phyloP scores from a whole-genome alignment of 2,113 vertebrate species.

The Parus major region DNA sequence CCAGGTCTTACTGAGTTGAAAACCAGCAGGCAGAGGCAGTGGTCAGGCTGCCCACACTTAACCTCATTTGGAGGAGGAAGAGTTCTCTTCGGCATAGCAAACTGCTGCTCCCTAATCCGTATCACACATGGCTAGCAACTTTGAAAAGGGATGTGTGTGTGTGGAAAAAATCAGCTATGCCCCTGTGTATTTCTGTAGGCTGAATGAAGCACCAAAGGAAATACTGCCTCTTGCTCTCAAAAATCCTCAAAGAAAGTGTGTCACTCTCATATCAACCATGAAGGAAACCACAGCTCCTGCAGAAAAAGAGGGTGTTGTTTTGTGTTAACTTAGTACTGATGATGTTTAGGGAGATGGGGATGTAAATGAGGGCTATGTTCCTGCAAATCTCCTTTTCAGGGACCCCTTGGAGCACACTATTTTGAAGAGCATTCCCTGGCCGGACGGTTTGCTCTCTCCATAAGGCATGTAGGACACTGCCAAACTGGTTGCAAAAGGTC shows the following conservation, averaged over 20 bases:
- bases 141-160: not conserved
- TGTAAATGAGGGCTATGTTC: not conserved
- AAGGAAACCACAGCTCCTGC: not conserved
- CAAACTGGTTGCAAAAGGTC: not conserved
- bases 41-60: not conserved
- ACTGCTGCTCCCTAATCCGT: not conserved
- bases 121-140: not conserved
- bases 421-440: not conserved
- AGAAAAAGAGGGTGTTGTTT: not conserved
- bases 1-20: not conserved
- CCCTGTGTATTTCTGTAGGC: not conserved
- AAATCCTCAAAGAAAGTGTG: not conserved
- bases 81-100: not conserved
- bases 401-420: not conserved
- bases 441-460: not conserved
- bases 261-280: not conserved
- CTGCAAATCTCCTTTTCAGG: not conserved
- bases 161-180: not conserved
- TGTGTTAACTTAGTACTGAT: not conserved
- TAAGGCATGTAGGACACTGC: not conserved
- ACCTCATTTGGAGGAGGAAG: not conserved
- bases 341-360: not conserved
- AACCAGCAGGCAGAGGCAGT: not conserved
- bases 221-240: not conserved
- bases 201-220: not conserved